A percentile compares a stretch with the other conserved stretches of the same genome.
Conservation (phyloP, 2,888 invertebrate genomes). For the Pristionchus fissidentatus region DNA sequence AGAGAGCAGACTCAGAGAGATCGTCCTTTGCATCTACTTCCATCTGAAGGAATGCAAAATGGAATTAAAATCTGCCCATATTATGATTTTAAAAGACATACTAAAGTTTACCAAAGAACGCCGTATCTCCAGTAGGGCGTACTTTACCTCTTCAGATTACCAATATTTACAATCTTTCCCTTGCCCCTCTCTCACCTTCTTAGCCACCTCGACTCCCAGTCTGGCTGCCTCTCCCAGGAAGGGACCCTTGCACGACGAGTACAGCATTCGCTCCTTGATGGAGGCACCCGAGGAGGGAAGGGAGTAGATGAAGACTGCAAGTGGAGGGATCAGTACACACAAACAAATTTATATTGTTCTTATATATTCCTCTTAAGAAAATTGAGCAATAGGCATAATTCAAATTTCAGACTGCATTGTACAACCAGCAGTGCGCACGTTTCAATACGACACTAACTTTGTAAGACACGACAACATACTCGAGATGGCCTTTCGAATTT, state of each 20-base stretch:
- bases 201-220: constrained; percentile 86
- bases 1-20: constrained; percentile 93
- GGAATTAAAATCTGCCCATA: neutral
- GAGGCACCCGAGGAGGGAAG: constrained; percentile 95
- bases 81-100: neutral
- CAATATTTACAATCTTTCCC: neutral
- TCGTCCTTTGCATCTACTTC: constrained; percentile 91
- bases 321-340: neutral
- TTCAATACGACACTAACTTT: neutral
- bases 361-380: neutral
- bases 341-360: too few species aligned
- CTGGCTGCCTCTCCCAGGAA: constrained; percentile 85
- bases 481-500: neutral
- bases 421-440: too few species aligned
- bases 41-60: constrained; percentile 63
- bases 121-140: neutral
- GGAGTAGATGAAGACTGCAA: constrained; percentile 93
- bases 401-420: too few species aligned
- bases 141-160: too few species aligned
- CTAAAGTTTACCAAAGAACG: neutral
- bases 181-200: constrained; percentile 83
- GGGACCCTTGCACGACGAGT: constrained; percentile 95
- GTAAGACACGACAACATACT: neutral
- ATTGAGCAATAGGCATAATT: neutral
- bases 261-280: constrained; percentile 97